A percentile compares a stretch with the other conserved stretches of the same genome.
These are phyloP conservation scores for Erythrocercus mccallii DNA, from an alignment of 2,113 vertebrate species.

Conservation along the genomic window DNA sequence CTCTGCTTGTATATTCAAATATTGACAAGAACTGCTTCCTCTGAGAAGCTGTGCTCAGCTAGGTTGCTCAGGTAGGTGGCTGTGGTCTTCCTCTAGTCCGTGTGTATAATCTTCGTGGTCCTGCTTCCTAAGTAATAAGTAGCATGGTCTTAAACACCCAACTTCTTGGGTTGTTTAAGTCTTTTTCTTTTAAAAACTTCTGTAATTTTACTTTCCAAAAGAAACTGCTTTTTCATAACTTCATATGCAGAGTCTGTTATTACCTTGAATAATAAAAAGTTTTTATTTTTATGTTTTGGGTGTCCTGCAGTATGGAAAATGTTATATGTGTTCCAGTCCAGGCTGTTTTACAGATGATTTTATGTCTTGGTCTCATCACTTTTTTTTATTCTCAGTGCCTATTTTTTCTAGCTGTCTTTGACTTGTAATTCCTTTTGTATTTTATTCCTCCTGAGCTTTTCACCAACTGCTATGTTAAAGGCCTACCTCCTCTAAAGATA, in stretches of 20 bases:
- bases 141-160: neutral
- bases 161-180: neutral
- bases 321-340: neutral
- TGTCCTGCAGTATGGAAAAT: neutral
- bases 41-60: neutral
- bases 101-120: neutral
- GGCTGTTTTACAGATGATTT: neutral
- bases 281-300: neutral
- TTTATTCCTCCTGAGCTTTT: slow-evolving; percentile 10
- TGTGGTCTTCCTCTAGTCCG: neutral
- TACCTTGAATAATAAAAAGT: neutral
- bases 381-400: neutral
- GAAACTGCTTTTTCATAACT: neutral
- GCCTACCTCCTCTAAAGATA: neutral
- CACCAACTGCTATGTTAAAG: neutral
- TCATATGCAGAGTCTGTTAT: neutral
- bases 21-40: neutral
- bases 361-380: rapidly evolving
- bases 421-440: neutral
- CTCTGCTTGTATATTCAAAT: neutral
- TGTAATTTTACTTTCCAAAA: neutral
- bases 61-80: neutral
- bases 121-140: neutral
- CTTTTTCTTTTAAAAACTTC: neutral
- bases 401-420: slow-evolving; percentile 3